Percentiles rank a stretch among this genome's conserved stretches.
Evolutionary conservation across 1,140 invertebrate species (phyloP).

Genomic region (Zaprionus ornatus): DNA sequence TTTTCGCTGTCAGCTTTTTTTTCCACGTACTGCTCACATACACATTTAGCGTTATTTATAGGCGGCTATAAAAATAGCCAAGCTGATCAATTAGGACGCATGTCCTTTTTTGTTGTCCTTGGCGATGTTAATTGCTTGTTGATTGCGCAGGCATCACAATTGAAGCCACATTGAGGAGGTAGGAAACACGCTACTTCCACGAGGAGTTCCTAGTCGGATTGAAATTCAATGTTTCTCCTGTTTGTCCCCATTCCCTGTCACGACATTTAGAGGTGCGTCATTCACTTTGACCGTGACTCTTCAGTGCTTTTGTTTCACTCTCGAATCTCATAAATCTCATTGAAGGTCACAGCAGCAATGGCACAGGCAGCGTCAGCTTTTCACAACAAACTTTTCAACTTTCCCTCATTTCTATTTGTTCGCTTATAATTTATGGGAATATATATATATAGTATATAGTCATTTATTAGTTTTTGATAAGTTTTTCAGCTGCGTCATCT

Average conservation of each 20-base stretch:
- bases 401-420: constrained; percentile 9
- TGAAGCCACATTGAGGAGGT: constrained; percentile 19
- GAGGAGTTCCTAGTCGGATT: constrained; percentile 20
- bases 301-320: neutral
- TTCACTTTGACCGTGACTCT: constrained; percentile 20
- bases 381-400: constrained; percentile 6
- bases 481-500: neutral
- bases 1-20: constrained; percentile 8
- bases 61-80: constrained; percentile 4
- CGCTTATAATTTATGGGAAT: neutral
- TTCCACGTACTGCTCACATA: neutral
- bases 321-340: constrained; percentile 30
- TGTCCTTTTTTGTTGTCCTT: constrained; percentile 3
- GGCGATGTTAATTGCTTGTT: constrained; percentile 52
- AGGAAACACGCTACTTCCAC: constrained; percentile 50
- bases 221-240: neutral
- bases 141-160: constrained; percentile 49
- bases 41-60: constrained; percentile 14
- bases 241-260: neutral
- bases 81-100: constrained; percentile 22
- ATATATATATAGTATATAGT: neutral
- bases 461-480: constrained; percentile 16
- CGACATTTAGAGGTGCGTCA: constrained; percentile 16
- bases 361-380: constrained; percentile 13
- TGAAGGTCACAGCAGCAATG: constrained; percentile 23